Evolutionary conservation across 2,113 vertebrate species (phyloP), one percentile per base, ranked within the genome.

Genomic region (Brachirus orientalis): DNA sequence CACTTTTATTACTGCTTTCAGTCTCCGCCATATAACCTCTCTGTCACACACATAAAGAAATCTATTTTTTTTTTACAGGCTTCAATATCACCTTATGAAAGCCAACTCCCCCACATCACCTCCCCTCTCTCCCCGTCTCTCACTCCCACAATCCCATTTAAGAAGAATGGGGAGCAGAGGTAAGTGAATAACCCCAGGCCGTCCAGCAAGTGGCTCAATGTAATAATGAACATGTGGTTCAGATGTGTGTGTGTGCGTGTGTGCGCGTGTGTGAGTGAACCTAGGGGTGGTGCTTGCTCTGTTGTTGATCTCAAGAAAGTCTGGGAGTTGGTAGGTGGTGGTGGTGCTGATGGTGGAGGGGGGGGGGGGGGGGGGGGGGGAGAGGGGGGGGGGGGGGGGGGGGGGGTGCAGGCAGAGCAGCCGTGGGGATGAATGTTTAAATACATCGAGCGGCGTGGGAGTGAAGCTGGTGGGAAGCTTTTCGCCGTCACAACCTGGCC

Each of bases 161-260:
- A 86, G 50, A 71, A 13, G 54, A 10, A 9, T 16, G 36, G 57
- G 67, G n/a, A 11, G 70, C 13, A 37, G 65, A 55, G 79, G 79
- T 65, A 67, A 75, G 72, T 72, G 83, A 84, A 70, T 75, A 79
- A 86, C 88, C 84, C 55, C 71, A 67, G 82, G 89, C 84, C 67
- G 46, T 10, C 78, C 74, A 83, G 63, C 57, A 63, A 89, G 84
- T 69, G 67, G 84, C 69, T 90, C 55, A 3, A 90, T 77, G 84
- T 92, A 92, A 92, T 91, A 83, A 90, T 87, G 83, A 91, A 88
- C 90, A 92, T 89, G 81, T 86, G 84, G 77, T 82, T 80, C 58
- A 73, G 70, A 67, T 72, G 61, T 61, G 50, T 66, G 48, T 63
- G 37, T 53, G 48, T 58, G 67, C 45, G 54, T 74, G 51, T 71